Evolutionary conservation across 2,888 invertebrate species (phyloP).

Genomic region (Ctenicera cuprea): DNA sequence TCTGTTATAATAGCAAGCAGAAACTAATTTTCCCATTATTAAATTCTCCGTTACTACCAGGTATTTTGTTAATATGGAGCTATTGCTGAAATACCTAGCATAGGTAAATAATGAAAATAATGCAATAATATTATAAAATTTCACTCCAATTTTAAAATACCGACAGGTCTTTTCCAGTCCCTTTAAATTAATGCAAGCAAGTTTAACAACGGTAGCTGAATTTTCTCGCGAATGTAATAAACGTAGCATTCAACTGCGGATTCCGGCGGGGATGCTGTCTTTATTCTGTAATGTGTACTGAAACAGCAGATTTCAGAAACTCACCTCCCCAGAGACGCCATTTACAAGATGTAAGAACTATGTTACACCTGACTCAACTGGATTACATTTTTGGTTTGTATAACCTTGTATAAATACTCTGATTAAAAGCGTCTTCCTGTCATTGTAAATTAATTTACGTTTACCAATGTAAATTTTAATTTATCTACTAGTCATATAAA

Average conservation of each 20-base stretch:
- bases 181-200: conserved; percentile 19
- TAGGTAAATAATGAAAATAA: background rate
- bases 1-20: too few species aligned
- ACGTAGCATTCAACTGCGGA: conserved; percentile 36
- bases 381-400: conserved; percentile 38
- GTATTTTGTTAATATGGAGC: too few species aligned
- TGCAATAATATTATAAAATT: background rate
- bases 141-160: background rate
- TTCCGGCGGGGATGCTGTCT: conserved; percentile 40
- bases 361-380: conserved; percentile 43
- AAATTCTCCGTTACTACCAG: too few species aligned
- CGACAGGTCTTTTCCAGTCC: too few species aligned
- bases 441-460: too few species aligned
- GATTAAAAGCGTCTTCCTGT: background rate
- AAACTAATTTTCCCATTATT: too few species aligned
- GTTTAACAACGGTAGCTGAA: conserved; percentile 17
- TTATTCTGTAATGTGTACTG: conserved; percentile 46
- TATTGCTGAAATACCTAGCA: too few species aligned
- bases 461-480: too few species aligned
- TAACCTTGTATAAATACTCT: background rate
- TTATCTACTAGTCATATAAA: too few species aligned
- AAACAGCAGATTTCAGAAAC: conserved; percentile 47
- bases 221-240: conserved; percentile 44
- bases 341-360: conserved; percentile 45
- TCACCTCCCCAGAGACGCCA: conserved; percentile 38